phyloP scores from a whole-genome alignment of 2,888 invertebrate genomes.

The Hydroisotoma schaefferi region DNA sequence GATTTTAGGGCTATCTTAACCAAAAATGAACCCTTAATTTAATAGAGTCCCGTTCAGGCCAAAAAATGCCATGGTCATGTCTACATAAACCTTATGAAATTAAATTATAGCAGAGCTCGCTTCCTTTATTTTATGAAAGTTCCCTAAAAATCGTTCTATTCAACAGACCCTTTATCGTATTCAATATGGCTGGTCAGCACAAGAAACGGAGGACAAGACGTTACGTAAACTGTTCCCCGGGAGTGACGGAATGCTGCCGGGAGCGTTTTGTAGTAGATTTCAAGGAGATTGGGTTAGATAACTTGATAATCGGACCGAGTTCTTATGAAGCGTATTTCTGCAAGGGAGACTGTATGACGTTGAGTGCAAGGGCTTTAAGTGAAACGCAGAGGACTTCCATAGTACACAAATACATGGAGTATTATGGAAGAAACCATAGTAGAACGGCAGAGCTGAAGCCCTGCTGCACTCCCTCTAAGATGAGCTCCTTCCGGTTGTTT shows the following conservation, averaged over 20 bases:
- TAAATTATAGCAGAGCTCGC: too few species aligned
- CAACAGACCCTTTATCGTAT: conserved; percentile 70
- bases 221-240: conserved; percentile 66
- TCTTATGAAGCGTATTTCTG: conserved; percentile 87
- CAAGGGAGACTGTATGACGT: conserved; percentile 72
- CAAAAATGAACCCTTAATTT: too few species aligned
- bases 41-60: too few species aligned
- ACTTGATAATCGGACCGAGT: conserved; percentile 78
- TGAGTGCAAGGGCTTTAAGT: conserved; percentile 66
- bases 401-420: conserved; percentile 56
- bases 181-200: conserved; percentile 57
- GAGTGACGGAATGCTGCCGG: conserved; percentile 73
- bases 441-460: conserved; percentile 63
- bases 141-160: too few species aligned
- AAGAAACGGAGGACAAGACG: conserved; percentile 60
- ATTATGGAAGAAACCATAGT: conserved; percentile 31
- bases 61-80: too few species aligned
- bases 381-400: conserved; percentile 68
- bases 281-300: conserved; percentile 79
- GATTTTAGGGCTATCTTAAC: too few species aligned
- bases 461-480: conserved; percentile 80
- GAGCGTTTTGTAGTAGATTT: conserved; percentile 79
- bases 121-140: too few species aligned
- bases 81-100: too few species aligned
- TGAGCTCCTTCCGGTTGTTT: conserved; percentile 72